These are phyloP conservation scores for Bugula neritina DNA, from an alignment of 2,888 invertebrate genomes.

Conservation along the genomic window DNA sequence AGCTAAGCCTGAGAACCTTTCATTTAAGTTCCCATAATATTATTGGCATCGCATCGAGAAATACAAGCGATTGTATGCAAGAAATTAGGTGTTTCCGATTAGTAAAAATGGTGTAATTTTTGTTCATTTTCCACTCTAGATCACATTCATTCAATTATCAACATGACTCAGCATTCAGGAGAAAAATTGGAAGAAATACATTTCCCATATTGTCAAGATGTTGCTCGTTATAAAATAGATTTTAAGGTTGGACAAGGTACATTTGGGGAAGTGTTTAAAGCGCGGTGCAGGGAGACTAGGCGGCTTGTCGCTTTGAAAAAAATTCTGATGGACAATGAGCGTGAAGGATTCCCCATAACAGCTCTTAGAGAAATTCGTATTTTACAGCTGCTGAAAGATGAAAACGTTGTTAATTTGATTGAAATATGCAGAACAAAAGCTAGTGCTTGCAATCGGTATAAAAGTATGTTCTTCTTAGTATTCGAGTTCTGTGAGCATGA, in stretches of 20 bases:
- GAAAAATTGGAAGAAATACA: constrained; percentile 64
- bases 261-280: constrained; percentile 97
- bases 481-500: constrained; percentile 99
- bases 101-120: too few relatives aligned
- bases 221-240: constrained; percentile 75
- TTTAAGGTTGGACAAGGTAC: constrained; percentile 99
- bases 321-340: constrained; percentile 98
- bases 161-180: too few relatives aligned
- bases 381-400: constrained; percentile 85
- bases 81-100: too few relatives aligned
- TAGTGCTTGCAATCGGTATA: constrained; percentile 66
- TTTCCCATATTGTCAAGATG: constrained; percentile 83
- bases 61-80: too few relatives aligned
- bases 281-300: constrained; percentile 71
- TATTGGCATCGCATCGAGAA: too few relatives aligned
- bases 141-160: too few relatives aligned
- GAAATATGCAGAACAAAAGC: constrained; percentile 90
- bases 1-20: too few relatives aligned
- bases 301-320: constrained; percentile 97
- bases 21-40: too few relatives aligned
- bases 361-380: constrained; percentile 94
- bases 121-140: too few relatives aligned
- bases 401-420: constrained; percentile 91
- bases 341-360: constrained; percentile 99
- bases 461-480: constrained; percentile 86